Evolutionary conservation across 2,797 vertebrate species (phyloP).

Genomic region (Tamandua tetradactyla): DNA sequence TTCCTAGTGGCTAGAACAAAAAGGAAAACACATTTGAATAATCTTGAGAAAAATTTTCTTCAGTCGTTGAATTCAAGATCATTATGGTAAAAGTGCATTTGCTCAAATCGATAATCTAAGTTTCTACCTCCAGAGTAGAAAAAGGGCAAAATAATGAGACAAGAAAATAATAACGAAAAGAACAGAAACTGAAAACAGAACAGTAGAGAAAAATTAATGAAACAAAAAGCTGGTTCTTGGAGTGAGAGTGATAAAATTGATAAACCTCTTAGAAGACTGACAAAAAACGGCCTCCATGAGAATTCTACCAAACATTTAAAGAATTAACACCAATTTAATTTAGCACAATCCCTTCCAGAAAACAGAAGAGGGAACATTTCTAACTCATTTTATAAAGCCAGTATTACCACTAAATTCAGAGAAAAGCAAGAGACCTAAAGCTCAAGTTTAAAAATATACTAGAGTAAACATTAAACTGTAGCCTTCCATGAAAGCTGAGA

Average conservation of each 20-base stretch:
- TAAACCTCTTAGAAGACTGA: constrained; percentile 13
- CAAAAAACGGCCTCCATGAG: background rate
- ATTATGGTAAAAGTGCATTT: background rate
- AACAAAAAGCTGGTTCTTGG: constrained; percentile 30
- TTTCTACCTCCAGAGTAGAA: background rate
- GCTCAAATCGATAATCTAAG: background rate
- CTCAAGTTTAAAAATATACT: background rate
- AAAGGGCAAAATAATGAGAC: constrained; percentile 13
- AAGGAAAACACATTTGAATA: background rate
- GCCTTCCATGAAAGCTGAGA: background rate
- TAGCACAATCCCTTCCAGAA: too few species aligned
- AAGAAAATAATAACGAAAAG: background rate
- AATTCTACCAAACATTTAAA: background rate
- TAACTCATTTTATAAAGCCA: background rate
- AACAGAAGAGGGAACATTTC: too few species aligned
- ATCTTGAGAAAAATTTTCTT: background rate
- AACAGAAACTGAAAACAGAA: background rate
- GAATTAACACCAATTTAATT: background rate
- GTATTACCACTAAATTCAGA: background rate
- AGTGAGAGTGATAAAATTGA: background rate
- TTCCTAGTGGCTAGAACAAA: constrained; percentile 16
- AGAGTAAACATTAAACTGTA: background rate
- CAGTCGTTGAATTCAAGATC: background rate
- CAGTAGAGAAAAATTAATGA: background rate
- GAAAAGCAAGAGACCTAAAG: background rate